Base-by-base conservation (phyloP, 2,797 vertebrate species). In the Acrocephalus scirpaceus region DNA sequence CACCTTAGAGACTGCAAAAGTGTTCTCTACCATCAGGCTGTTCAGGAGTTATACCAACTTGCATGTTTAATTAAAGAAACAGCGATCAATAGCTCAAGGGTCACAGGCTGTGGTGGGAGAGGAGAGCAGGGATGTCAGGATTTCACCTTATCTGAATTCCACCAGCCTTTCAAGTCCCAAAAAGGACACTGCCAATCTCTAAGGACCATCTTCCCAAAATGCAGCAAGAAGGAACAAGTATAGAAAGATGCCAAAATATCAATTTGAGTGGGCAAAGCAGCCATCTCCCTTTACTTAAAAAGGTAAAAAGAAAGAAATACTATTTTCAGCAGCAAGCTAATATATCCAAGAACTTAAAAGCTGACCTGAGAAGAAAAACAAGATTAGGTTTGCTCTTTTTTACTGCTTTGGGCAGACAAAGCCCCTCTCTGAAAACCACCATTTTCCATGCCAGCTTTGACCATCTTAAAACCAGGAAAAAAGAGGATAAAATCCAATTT, bases 401-500 rank as follows among this genome's bases (percentile, higher is more conserved):
- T 90, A 26, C 66, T 90, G 73, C 83, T 91, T 58, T 86, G 58
- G 60, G 56, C 51, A 93, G 81, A 92, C 81, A 95, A 94, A 94
- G 73, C 15, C 53, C n/a, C 70, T 90, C 90, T 92, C 56, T 91
- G 85, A 92, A 92, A 93, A 66, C 30, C 29, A 72, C 85, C 76
- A 53, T 84, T 95, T 93, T 96, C 50, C 67, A 90, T 60, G 94
- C 88, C 93, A 94, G 90, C 91, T 96, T 93, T 93, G 62, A 86
- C 91, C 67, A 93, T 86, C 91, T 94, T 96, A 95, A 96, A 91
- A 81, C 67, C 72, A 62, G 57, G 25, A 18, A 22, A 76, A 48
- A 88, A 54, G 32, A 83, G 79, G 82, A 81, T 91, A 91, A 95
- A 94, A 92, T 30, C 73, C 85, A 86, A 47, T 96, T 95, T 95